Evolutionary conservation across 30 jellyfish, hydroid and myxozoan genomes (phyloP).

Genomic region (Turritopsis dohrnii): DNA sequence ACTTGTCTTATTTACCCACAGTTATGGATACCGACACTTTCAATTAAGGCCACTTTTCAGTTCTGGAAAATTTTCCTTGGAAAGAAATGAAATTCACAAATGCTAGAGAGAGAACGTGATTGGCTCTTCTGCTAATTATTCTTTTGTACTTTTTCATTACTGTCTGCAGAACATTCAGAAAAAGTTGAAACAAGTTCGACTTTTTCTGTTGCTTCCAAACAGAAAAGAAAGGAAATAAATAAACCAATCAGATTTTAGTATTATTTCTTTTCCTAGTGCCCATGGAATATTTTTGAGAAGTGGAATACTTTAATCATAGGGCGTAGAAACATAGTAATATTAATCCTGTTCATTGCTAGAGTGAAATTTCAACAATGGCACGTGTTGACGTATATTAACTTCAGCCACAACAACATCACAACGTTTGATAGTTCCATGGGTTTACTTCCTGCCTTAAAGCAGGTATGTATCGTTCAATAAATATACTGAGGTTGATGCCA

Average conservation of each 20-base stretch:
- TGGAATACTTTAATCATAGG: too few relatives aligned
- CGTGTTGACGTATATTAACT: slow-evolving; percentile 53
- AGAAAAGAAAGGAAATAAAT: background rate
- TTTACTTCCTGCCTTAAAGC: slow-evolving; percentile 59
- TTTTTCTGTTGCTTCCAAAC: background rate
- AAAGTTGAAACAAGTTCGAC: background rate
- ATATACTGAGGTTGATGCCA: background rate
- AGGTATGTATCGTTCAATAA: slow-evolving; percentile 25
- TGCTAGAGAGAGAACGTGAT: too few relatives aligned
- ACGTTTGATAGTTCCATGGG: slow-evolving; percentile 68
- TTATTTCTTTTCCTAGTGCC: too few relatives aligned
- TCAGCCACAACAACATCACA: slow-evolving; percentile 81
- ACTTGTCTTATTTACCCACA: too few relatives aligned
- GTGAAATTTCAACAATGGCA: slow-evolving; percentile 73
- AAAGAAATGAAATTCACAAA: too few relatives aligned
- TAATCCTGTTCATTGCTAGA: slow-evolving; percentile 16
- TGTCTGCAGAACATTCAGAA: background rate
- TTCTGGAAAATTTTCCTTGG: too few relatives aligned
- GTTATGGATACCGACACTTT: too few relatives aligned
- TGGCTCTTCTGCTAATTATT: too few relatives aligned
- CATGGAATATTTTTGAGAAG: too few relatives aligned
- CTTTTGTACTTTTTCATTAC: too few relatives aligned
- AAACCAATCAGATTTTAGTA: background rate
- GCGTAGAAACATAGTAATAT: too few relatives aligned
- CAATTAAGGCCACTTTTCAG: too few relatives aligned